Evolutionary conservation across 2,797 vertebrate genomes (phyloP), one percentile per base, ranked within the genome.

Genomic region (Valencia hispanica): DNA sequence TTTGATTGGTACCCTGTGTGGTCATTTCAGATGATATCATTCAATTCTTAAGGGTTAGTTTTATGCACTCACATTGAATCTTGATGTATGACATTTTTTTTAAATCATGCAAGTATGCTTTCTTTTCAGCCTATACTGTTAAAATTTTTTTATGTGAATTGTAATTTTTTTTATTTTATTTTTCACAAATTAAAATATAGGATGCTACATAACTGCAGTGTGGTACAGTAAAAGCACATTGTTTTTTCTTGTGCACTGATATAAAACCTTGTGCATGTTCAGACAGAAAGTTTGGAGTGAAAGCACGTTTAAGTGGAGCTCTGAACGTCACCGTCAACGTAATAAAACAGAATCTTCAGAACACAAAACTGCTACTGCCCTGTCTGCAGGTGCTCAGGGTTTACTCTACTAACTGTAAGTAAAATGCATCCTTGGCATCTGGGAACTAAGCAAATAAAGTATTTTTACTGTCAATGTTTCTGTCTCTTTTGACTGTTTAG

Each of bases 231-330:
- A 9, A 43, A 27, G 14, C 39, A 27, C 12, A 68, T 68, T 43
- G n/a, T 43, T 68, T 68, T 68, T 41, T 43, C 14, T 68, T 15
- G 6, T 8, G 12, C n/a, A 57, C 34, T 79, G 55, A 87, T 22
- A 17, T 72, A 72, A 4, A 14, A 74, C 36, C 65, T 39, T 87
- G 71, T 84, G 20, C 90, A 83, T 90, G 68, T 90, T 86, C 89
- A 99, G 98, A 99, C 94, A 97, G 96, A 89, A 99, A 99, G 90
- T 98, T 99, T 95, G 97, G 97, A 68, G 90, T 98, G 91, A 99
- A 98, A 91, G 97, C 97, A 1, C 97, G 98, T 91, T 93, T 99
- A 90, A 98, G 94, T 39, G 97, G 98, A 73, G 95, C 96, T 79
- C 92, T 99, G 78, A 97, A 94, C 73, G 87, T 98, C 92, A 96